Conservation (phyloP, 1,140 invertebrate genomes). For the Ostrea denselamellosa region DNA sequence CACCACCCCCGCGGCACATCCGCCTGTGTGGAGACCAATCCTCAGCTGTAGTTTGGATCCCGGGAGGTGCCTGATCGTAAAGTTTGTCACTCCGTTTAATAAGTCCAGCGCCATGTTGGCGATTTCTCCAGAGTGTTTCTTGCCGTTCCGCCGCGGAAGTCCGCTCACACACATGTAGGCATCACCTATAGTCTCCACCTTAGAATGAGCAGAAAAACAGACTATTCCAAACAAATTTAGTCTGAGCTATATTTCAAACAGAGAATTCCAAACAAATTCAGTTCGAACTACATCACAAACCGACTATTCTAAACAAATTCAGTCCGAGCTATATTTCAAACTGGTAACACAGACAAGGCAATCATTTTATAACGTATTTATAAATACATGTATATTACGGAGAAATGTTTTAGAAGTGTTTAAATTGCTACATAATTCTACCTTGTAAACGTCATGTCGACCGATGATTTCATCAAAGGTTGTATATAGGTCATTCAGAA, state of each 20-base stretch:
- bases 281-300: no score
- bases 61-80: conserved; percentile 88
- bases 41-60: conserved; percentile 90
- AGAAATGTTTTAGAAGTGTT: background rate
- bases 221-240: background rate
- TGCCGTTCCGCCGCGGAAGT: conserved; percentile 87
- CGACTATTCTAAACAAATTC: background rate
- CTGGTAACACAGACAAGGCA: no score
- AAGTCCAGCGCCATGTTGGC: conserved; percentile 94
- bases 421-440: conserved; percentile 54
- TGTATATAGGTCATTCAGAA: conserved; percentile 80
- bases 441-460: conserved; percentile 87
- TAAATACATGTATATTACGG: no score
- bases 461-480: conserved; percentile 95
- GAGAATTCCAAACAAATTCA: background rate
- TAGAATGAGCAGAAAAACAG: background rate
- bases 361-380: no score
- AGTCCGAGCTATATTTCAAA: background rate
- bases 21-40: conserved; percentile 94
- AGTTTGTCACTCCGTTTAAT: conserved; percentile 90
- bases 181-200: conserved; percentile 83
- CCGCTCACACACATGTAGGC: conserved; percentile 97
- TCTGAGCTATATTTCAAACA: no score
- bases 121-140: conserved; percentile 89
- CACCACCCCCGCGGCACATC: conserved; percentile 76